Evolutionary conservation across 2,888 invertebrate species (phyloP).

Genomic region (Acanthosepion pharaonis): DNA sequence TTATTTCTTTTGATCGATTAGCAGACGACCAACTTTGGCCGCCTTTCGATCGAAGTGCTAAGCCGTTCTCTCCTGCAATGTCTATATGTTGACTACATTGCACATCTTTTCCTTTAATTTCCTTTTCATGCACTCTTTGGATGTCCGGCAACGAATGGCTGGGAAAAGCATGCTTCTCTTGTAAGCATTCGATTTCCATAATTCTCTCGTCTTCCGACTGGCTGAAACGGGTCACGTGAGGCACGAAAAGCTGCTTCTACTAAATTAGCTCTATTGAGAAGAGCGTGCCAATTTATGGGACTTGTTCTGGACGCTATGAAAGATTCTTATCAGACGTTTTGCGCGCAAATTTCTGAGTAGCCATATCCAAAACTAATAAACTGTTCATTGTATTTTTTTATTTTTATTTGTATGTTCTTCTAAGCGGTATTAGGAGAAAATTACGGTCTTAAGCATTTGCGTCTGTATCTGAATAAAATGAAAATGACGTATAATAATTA

Average conservation of each 20-base stretch:
- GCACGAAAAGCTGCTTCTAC: not conserved
- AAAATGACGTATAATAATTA: no score
- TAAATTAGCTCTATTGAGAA: constrained; percentile 4
- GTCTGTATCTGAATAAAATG: no score
- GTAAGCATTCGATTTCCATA: not conserved
- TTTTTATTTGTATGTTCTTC: not conserved
- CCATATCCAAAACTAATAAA: not conserved
- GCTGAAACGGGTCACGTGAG: not conserved
- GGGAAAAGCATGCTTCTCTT: not conserved
- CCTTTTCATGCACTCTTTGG: not conserved
- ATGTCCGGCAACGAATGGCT: not conserved
- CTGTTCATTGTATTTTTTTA: not conserved
- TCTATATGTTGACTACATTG: not conserved
- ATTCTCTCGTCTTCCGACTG: not conserved
- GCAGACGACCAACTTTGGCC: no score
- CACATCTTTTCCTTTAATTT: not conserved
- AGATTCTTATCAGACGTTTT: not conserved
- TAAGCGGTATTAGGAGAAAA: not conserved
- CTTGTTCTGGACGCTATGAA: not conserved
- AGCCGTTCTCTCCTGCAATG: not conserved
- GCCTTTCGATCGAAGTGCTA: no score
- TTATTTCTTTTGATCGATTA: no score
- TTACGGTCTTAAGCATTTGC: not conserved
- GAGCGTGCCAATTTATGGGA: not conserved
- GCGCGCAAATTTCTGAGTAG: not conserved